These are phyloP conservation scores for Pteropus rufus DNA, from an alignment of 2,797 vertebrate genomes.

Conservation along the genomic window DNA sequence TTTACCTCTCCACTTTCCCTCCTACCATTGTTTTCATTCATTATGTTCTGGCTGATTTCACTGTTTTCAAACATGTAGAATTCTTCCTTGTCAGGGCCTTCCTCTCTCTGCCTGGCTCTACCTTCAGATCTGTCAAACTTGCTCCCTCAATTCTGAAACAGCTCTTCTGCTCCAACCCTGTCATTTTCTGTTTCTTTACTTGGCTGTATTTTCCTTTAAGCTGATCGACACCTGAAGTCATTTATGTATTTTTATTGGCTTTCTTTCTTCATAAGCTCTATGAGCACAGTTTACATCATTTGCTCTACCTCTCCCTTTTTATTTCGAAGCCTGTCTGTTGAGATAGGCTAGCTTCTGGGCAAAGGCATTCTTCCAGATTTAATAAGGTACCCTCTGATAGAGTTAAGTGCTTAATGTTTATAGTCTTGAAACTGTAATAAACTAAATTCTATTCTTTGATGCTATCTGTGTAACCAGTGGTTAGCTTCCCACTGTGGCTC, in stretches of 20 bases:
- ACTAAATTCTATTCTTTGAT: conserved; percentile 10
- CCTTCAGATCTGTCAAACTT: neutral
- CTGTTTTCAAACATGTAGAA: neutral
- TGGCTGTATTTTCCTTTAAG: neutral
- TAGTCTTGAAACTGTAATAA: neutral
- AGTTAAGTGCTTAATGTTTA: conserved; percentile 1
- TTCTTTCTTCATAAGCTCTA: neutral
- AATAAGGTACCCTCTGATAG: neutral
- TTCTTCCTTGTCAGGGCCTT: neutral
- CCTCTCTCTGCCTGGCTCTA: neutral
- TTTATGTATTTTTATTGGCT: neutral
- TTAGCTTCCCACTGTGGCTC: neutral
- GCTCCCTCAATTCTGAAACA: neutral
- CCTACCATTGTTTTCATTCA: neutral
- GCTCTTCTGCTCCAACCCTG: neutral
- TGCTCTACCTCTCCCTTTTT: neutral
- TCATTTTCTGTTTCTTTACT: neutral
- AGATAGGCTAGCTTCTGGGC: neutral
- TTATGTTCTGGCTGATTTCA: neutral
- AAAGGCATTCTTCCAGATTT: conserved; percentile 4
- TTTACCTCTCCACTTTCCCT: neutral
- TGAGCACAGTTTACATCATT: neutral
- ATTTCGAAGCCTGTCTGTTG: neutral
- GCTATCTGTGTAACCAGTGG: neutral
- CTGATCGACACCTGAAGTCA: neutral